Conservation (phyloP, 2,113 vertebrate species). For the Chloropsis cyanopogon region DNA sequence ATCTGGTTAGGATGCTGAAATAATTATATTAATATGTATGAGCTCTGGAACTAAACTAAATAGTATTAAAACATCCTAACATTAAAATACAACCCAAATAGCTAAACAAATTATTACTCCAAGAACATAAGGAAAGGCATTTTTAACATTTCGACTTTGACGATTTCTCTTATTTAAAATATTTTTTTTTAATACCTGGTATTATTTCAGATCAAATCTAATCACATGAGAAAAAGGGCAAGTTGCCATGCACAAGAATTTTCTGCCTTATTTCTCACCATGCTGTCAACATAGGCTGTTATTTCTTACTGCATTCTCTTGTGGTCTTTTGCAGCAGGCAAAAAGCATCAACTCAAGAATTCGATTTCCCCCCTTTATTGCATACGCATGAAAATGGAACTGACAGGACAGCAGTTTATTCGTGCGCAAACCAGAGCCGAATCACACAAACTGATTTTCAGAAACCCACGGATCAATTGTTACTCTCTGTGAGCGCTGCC, state of each 20-base stretch:
- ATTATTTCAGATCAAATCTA: background rate
- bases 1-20: background rate
- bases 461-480: background rate
- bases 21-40: background rate
- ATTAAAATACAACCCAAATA: background rate
- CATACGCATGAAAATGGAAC: background rate
- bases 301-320: background rate
- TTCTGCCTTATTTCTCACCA: background rate
- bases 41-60: background rate
- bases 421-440: background rate
- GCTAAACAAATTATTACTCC: background rate
- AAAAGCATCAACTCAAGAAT: background rate
- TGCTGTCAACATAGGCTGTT: background rate
- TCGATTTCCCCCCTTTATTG: background rate
- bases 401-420: conserved; percentile 2
- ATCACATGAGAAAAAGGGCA: background rate
- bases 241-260: background rate
- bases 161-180: background rate
- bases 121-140: background rate
- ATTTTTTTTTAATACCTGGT: background rate
- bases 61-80: background rate
- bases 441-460: background rate
- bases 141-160: background rate
- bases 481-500: background rate
- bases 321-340: background rate